These are phyloP conservation scores for Leucoraja erinaceus DNA, from an alignment of 2,113 vertebrate species.

Conservation along the genomic window DNA sequence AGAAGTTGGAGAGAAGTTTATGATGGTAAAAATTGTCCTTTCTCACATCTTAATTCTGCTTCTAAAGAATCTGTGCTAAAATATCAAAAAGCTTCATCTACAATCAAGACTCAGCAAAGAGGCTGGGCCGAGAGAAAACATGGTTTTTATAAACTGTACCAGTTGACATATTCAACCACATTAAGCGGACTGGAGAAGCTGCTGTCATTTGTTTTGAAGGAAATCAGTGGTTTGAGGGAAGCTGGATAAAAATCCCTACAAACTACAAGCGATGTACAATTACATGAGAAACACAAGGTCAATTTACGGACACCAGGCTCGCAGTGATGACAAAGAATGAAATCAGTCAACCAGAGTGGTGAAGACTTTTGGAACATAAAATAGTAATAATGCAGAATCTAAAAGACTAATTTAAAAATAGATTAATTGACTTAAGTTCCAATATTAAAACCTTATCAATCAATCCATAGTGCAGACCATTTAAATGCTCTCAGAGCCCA, in stretches of 20 bases:
- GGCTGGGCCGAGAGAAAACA: background rate
- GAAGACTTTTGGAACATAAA: background rate
- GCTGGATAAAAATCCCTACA: background rate
- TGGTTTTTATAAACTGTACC: background rate
- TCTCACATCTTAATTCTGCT: background rate
- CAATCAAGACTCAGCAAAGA: background rate
- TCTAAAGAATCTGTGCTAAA: background rate
- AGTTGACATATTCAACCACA: background rate
- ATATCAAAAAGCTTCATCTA: background rate
- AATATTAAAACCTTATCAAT: background rate
- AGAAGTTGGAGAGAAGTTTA: background rate
- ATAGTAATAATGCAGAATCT: too few species aligned
- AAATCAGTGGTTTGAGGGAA: background rate
- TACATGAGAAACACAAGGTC: background rate
- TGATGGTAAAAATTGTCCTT: background rate
- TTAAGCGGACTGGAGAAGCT: background rate
- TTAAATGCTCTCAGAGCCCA: background rate
- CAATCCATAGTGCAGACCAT: conserved; percentile 13
- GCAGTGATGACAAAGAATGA: too few species aligned
- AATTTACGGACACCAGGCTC: background rate
- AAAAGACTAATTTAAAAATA: background rate
- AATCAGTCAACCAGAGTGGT: background rate
- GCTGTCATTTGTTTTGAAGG: background rate
- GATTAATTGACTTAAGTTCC: background rate
- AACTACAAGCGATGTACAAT: background rate